Conservation (phyloP, 2,888 invertebrate species). For the Lumbricus terrestris region DNA sequence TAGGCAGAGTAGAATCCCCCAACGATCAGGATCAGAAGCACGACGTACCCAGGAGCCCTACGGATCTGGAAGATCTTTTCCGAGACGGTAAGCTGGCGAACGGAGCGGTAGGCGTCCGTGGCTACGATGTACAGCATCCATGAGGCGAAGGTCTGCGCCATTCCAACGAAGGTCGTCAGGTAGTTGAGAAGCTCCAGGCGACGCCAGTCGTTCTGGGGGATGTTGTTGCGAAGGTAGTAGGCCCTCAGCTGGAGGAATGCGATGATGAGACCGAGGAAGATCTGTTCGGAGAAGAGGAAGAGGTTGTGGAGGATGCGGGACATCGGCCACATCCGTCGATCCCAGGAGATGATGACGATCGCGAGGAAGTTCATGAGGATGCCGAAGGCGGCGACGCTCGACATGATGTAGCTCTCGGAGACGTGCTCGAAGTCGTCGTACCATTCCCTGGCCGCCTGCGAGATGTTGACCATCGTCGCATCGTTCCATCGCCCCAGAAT, state of each 20-base stretch:
- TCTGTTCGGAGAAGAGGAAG: slow-evolving; percentile 21
- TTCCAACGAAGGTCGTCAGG: slow-evolving; percentile 20
- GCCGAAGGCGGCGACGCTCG: slow-evolving; percentile 24
- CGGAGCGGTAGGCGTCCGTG: slow-evolving; percentile 25
- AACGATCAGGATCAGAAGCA: background rate
- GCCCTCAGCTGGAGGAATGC: background rate
- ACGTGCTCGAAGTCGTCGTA: slow-evolving; percentile 20
- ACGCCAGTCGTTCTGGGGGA: background rate
- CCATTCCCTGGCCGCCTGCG: slow-evolving; percentile 3
- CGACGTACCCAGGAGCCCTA: background rate
- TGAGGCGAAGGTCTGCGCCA: slow-evolving; percentile 28
- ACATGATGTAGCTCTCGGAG: slow-evolving; percentile 26
- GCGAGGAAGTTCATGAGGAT: slow-evolving; percentile 25
- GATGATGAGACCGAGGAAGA: slow-evolving; percentile 23
- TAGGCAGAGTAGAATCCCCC: slow-evolving; percentile 28
- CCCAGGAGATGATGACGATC: slow-evolving; percentile 18
- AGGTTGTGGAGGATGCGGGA: slow-evolving; percentile 20
- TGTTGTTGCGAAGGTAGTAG: background rate
- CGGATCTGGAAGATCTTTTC: slow-evolving; percentile 19
- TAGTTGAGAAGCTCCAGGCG: slow-evolving; percentile 24
- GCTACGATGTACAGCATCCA: slow-evolving; percentile 34
- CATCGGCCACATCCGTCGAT: slow-evolving; percentile 19
- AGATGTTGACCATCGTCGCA: background rate
- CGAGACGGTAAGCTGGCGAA: slow-evolving; percentile 19
- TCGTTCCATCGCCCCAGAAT: background rate